Evolutionary conservation across 1,140 invertebrate genomes (phyloP).

Genomic region (Wasmannia auropunctata): DNA sequence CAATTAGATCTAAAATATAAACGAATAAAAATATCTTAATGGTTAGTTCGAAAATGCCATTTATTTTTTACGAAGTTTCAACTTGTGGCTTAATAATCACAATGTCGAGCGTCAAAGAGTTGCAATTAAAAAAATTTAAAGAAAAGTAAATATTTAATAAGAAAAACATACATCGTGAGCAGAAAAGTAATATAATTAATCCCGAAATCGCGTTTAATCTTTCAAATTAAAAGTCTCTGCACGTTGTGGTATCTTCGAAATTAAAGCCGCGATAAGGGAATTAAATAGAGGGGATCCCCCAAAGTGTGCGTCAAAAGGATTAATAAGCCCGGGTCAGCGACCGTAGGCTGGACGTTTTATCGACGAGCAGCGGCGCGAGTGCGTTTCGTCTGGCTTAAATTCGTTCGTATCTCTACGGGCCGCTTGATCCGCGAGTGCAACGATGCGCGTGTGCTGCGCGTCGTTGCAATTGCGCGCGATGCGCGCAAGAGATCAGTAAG

Average conservation of each 20-base stretch:
- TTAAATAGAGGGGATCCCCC: neutral
- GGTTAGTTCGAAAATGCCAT: neutral
- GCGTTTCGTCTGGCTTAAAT: constrained; percentile 55
- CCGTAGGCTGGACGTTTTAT: constrained; percentile 47
- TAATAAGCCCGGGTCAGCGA: constrained; percentile 52
- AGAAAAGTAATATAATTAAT: neutral
- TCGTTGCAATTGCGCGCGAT: constrained; percentile 44
- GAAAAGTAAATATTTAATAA: neutral
- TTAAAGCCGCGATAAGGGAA: constrained; percentile 16
- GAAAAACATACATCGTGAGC: neutral
- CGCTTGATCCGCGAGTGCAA: constrained; percentile 35
- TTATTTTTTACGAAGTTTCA: neutral
- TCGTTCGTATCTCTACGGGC: constrained; percentile 38
- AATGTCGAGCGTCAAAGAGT: neutral
- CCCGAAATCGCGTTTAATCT: neutral
- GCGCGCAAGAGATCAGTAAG: constrained; percentile 38
- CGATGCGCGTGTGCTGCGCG: neutral
- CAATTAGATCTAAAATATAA: neutral
- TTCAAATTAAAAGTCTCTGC: neutral
- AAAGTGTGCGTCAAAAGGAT: constrained; percentile 37
- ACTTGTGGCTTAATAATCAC: neutral
- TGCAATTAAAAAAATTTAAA: neutral
- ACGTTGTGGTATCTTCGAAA: neutral
- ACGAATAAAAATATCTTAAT: neutral
- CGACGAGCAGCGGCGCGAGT: constrained; percentile 21